phyloP scores from a whole-genome alignment of 2,113 vertebrate genomes.

The Malurus cyaneus region DNA sequence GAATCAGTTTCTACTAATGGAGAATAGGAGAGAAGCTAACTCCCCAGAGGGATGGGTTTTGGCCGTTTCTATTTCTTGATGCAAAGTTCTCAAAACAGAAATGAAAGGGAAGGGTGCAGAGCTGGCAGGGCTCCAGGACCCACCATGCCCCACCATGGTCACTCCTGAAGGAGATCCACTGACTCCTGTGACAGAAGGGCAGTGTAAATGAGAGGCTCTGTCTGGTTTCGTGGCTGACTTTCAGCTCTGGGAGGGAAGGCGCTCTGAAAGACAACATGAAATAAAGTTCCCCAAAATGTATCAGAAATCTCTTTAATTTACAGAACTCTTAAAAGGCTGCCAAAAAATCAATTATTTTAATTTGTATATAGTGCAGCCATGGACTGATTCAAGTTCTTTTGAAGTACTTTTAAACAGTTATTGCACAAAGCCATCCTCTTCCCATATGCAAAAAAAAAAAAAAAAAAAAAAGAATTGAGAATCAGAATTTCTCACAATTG shows the following conservation, averaged over 20 bases:
- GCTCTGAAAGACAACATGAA: constrained; percentile 30
- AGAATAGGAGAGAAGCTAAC: not conserved
- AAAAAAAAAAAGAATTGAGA: not conserved
- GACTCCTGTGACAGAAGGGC: not conserved
- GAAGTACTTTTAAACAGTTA: constrained; percentile 64
- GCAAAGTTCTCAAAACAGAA: not conserved
- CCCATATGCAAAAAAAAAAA: not conserved
- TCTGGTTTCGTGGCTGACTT: constrained; percentile 33
- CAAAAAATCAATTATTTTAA: constrained; percentile 72
- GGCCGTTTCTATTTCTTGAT: not conserved
- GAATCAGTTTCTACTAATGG: constrained; percentile 1
- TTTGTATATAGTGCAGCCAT: constrained; percentile 60
- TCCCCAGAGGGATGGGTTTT: not conserved
- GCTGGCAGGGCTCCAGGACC: not conserved
- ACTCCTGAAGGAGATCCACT: not conserved
- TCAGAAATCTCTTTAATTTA: constrained; percentile 69
- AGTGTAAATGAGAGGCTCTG: not conserved
- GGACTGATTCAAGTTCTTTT: constrained; percentile 62
- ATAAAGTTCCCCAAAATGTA: constrained; percentile 34
- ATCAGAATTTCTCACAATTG: constrained; percentile 9
- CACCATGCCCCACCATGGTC: not conserved
- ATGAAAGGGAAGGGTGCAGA: not conserved
- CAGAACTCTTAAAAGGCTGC: constrained; percentile 60
- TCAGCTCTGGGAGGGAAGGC: constrained; percentile 14
- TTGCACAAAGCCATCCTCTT: constrained; percentile 53